phyloP scores from a whole-genome alignment of 2,797 vertebrate species.

The Linurgus olivaceus region DNA sequence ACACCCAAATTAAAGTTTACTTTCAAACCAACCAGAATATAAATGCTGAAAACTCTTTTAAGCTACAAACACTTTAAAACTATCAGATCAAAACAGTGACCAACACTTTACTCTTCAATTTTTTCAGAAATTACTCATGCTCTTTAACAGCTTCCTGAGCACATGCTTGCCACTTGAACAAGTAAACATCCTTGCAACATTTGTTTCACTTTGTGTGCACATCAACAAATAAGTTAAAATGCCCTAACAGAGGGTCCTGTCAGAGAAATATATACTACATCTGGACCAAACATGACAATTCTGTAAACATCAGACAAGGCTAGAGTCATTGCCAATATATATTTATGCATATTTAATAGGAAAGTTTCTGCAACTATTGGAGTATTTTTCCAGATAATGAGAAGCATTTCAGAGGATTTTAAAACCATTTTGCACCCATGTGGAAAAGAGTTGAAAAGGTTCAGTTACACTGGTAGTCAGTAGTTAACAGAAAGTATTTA shows the following conservation, averaged over 20 bases:
- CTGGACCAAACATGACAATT: background rate
- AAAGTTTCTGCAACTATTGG: background rate
- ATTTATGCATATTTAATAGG: background rate
- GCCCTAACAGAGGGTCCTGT: background rate
- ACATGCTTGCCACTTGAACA: background rate
- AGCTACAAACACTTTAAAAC: background rate
- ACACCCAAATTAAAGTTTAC: background rate
- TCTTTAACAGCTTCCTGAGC: background rate
- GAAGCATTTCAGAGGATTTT: background rate
- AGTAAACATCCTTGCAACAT: background rate
- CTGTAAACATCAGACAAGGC: background rate
- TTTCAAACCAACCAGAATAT: background rate
- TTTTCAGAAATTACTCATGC: background rate
- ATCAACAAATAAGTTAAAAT: background rate
- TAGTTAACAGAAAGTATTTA: background rate
- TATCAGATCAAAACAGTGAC: background rate
- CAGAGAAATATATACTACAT: background rate
- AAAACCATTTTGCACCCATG: background rate
- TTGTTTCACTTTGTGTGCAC: background rate
- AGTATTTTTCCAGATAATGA: background rate
- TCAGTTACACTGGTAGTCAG: background rate
- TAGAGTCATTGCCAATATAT: background rate
- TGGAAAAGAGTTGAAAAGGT: conserved; percentile 4
- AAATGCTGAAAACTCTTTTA: background rate
- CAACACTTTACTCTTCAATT: background rate